phyloP scores from a whole-genome alignment of 2,888 invertebrate species.

The Copidosoma aretas region DNA sequence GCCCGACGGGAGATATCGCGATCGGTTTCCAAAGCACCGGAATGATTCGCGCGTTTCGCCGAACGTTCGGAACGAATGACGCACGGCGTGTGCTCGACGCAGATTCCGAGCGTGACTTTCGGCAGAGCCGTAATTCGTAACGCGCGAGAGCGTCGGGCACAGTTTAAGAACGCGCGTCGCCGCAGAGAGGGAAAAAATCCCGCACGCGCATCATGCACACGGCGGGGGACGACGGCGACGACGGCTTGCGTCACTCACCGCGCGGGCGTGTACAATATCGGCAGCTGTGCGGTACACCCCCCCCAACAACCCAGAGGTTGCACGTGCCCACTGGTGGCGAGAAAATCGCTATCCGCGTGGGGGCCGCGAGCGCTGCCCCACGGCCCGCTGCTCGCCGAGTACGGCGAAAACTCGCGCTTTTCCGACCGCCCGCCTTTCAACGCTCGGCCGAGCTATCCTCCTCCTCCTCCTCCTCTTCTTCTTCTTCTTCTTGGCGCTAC shows the following conservation, averaged over 20 bases:
- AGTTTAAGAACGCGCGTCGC: neutral
- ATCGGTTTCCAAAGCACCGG: too few relatives aligned
- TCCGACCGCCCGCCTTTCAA: neutral
- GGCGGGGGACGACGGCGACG: too few relatives aligned
- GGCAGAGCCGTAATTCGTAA: neutral
- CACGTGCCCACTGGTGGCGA: neutral
- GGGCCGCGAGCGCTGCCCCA: constrained; percentile 31
- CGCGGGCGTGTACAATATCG: constrained; percentile 22
- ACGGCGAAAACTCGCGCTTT: constrained; percentile 26
- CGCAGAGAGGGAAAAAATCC: neutral
- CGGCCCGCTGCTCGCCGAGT: constrained; percentile 16
- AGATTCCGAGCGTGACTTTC: neutral
- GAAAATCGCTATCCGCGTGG: constrained; percentile 34
- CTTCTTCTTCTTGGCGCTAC: neutral
- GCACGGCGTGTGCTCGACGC: too few relatives aligned
- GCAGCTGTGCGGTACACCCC: too few relatives aligned
- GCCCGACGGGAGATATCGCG: too few relatives aligned
- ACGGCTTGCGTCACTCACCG: constrained; percentile 30
- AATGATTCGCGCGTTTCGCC: too few relatives aligned
- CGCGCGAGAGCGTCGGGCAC: neutral
- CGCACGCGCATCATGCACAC: constrained; percentile 1
- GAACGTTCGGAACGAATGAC: too few relatives aligned
- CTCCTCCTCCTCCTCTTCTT: neutral
- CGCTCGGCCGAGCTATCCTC: neutral
- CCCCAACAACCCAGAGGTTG: too few relatives aligned